These are phyloP conservation scores for Eriosoma lanigerum DNA, from an alignment of 1,140 invertebrate species.

Conservation along the genomic window DNA sequence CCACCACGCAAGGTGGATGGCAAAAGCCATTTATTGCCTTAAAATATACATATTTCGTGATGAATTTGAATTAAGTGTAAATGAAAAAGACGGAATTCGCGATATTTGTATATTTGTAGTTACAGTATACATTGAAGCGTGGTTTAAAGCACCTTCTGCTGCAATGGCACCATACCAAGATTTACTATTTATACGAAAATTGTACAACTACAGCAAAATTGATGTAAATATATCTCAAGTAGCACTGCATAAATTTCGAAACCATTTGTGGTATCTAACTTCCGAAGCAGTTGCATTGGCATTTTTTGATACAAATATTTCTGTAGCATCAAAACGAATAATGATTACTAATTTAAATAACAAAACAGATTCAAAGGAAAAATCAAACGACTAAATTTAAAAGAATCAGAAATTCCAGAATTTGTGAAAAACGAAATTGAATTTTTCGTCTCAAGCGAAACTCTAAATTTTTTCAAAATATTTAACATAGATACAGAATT, in stretches of 20 bases:
- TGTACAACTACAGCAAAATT: neutral
- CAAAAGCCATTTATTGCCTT: no score
- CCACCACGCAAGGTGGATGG: slow-evolving; percentile 22
- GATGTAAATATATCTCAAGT: neutral
- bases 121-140: neutral
- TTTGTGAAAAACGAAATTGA: slow-evolving; percentile 2
- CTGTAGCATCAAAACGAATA: neutral
- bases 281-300: no score
- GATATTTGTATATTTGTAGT: slow-evolving; percentile 17
- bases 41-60: no score
- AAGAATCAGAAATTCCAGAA: slow-evolving; percentile 14
- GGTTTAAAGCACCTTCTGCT: neutral
- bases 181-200: neutral
- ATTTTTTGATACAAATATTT: neutral
- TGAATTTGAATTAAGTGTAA: no score
- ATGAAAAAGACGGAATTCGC: neutral
- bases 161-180: neutral
- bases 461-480: neutral
- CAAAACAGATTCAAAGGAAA: neutral
- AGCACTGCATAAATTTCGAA: no score
- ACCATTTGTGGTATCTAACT: no score
- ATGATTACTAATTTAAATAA: slow-evolving; percentile 5
- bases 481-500: neutral
- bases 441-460: neutral
- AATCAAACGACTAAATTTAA: neutral